Evolutionary conservation across 2,797 vertebrate genomes (phyloP).

Genomic region (Champsocephalus esox): DNA sequence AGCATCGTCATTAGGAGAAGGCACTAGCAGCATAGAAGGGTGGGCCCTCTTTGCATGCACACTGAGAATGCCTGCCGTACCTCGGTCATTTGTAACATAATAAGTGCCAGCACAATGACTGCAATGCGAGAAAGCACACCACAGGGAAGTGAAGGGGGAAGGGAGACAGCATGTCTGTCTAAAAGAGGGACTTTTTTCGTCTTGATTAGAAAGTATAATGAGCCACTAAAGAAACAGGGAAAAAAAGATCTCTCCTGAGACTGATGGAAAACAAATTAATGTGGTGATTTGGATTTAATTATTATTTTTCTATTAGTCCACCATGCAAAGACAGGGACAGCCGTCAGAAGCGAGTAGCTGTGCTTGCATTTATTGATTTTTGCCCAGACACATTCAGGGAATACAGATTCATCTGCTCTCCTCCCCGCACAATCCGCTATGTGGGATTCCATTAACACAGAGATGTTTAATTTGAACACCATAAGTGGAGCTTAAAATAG

Average conservation of each 20-base stretch:
- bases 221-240: slow-evolving; percentile 91
- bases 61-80: slow-evolving; percentile 96
- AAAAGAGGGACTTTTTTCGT: slow-evolving; percentile 88
- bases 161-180: slow-evolving; percentile 91
- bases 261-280: slow-evolving; percentile 94
- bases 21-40: slow-evolving; percentile 83
- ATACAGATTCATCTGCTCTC: slow-evolving; percentile 83
- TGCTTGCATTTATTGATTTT: slow-evolving; percentile 98
- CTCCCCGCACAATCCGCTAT: slow-evolving; percentile 73
- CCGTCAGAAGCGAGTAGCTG: slow-evolving; percentile 91
- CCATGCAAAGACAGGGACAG: slow-evolving; percentile 89
- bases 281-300: slow-evolving; percentile 95
- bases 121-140: slow-evolving; percentile 91
- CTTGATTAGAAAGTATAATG: slow-evolving; percentile 97
- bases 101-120: slow-evolving; percentile 99
- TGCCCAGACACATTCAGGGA: slow-evolving; percentile 90
- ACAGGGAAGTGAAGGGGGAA: slow-evolving; percentile 88
- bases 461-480: slow-evolving; percentile 98
- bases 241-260: slow-evolving; percentile 90
- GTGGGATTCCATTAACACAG: slow-evolving; percentile 95
- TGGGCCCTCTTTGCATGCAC: slow-evolving; percentile 94
- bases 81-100: slow-evolving; percentile 99
- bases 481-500: slow-evolving; percentile 93
- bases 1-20: slow-evolving; percentile 96
- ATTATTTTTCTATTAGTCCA: slow-evolving; percentile 94